Percentiles rank a stretch among this genome's conserved stretches.
Conservation (phyloP, 2,888 invertebrate genomes). For the Gari tellinella region DNA sequence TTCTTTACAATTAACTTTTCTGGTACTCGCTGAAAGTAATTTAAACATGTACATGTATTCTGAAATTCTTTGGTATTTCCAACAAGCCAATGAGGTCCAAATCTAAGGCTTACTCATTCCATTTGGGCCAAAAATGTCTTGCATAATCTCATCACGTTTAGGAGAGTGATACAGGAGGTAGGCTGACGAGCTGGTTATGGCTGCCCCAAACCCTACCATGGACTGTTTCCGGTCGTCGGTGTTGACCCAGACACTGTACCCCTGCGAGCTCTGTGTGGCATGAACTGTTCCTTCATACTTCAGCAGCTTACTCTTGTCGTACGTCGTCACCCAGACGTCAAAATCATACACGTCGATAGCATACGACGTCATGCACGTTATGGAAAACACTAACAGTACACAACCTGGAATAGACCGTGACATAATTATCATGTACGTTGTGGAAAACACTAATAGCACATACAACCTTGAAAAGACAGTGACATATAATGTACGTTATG, state of each 20-base stretch:
- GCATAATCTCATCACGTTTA: slow-evolving; percentile 55
- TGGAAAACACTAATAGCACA: no score
- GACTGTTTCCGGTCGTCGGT: slow-evolving; percentile 48
- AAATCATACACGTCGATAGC: slow-evolving; percentile 3
- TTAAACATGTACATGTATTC: no score
- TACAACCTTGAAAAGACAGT: no score
- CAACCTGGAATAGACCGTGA: no score
- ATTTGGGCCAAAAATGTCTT: slow-evolving; percentile 49
- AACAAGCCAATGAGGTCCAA: no score
- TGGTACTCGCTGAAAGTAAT: no score
- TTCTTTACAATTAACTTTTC: no score
- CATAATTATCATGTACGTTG: no score
- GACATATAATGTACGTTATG: no score
- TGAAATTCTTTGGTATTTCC: no score
- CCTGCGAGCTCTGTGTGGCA: slow-evolving; percentile 12
- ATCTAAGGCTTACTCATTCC: neutral
- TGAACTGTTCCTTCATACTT: slow-evolving; percentile 24
- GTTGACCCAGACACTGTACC: slow-evolving; percentile 53
- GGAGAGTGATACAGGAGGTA: slow-evolving; percentile 61
- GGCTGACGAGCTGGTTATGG: slow-evolving; percentile 61
- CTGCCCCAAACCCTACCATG: slow-evolving; percentile 63
- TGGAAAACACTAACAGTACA: no score
- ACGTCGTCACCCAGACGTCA: slow-evolving; percentile 52
- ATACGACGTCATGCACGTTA: no score
- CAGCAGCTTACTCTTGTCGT: slow-evolving; percentile 47